Evolutionary conservation across 2,113 vertebrate genomes (phyloP), one percentile per base, ranked within the genome.

Genomic region (Cepphus grylle): DNA sequence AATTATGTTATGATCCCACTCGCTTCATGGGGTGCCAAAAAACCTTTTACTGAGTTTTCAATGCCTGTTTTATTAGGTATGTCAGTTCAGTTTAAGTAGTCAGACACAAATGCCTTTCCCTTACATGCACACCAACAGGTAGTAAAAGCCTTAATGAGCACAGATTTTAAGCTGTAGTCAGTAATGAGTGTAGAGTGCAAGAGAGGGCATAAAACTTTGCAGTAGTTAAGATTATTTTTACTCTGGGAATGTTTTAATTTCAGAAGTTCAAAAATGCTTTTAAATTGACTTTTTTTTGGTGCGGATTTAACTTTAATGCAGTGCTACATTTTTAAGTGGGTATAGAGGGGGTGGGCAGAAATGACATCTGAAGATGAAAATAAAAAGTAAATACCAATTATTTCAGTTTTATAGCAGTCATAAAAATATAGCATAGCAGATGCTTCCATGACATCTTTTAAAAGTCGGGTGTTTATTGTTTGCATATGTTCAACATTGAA

Each of bases 141-240:
- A 97, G 90, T 82, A 94, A 97, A 96, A 96, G 62, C 89, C 87
- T 94, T 96, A 96, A 96, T 92, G 96, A 96, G 86, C 91, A 88
- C 11, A 76, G 59, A 94, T 90, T 96, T 96, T 94, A 91, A 96
- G 53, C 74, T 45, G 49, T 38, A 94, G 84, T 70, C 15, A 23
- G 78, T 94, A 96, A 96, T 94, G 90, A 96, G 55, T 62, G 58
- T 74, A 81, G 92, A 91, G 94, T 79, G 79, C 81, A 96, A 81
- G 83, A 91, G 32, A 86, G 65, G 72, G 65, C 71, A 94, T 91
- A 96, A 96, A 94, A 94, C 50, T 95, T 94, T 94, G 90, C 71
- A 87, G 93, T 97, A 90, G 93, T 97, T 96, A 97, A 95, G 82
- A 81, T 81, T 94, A 95, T 95, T 96, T 97, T 97, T 94, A 91